A percentile compares a stretch with the other conserved stretches of the same genome.
phyloP scores from a whole-genome alignment of 2,113 vertebrate species.

The Progne subis region DNA sequence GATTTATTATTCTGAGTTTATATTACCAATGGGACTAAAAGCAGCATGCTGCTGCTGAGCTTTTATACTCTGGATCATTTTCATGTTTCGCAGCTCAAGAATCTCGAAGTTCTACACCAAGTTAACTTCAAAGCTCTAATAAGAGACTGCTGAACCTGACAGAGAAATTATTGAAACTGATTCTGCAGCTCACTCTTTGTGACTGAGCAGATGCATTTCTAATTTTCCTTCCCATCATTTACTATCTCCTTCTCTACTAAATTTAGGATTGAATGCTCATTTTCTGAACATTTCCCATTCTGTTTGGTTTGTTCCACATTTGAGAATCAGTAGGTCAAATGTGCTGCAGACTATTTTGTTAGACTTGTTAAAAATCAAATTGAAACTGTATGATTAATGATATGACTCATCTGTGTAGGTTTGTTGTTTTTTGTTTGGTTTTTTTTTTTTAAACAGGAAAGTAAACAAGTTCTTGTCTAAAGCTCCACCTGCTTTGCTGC shows the following conservation, averaged over 20 bases:
- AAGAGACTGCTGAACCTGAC: constrained; percentile 50
- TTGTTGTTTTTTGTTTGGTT: background rate
- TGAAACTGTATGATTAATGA: constrained; percentile 65
- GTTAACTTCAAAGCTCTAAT: constrained; percentile 42
- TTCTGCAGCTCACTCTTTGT: constrained; percentile 55
- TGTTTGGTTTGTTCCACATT: constrained; percentile 67
- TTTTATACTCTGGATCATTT: constrained; percentile 8
- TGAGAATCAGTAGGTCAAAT: constrained; percentile 71
- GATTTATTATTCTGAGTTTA: constrained; percentile 1
- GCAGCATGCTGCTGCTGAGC: background rate
- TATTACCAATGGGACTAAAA: background rate
- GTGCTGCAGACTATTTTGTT: constrained; percentile 65
- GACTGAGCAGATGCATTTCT: constrained; percentile 77
- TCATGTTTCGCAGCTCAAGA: constrained; percentile 5
- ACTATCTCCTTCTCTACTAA: constrained; percentile 68
- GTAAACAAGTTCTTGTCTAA: constrained; percentile 68
- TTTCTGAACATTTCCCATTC: constrained; percentile 75
- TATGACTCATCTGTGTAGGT: constrained; percentile 67
- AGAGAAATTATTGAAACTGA: constrained; percentile 33
- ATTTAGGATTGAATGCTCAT: constrained; percentile 75
- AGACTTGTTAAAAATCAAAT: constrained; percentile 73
- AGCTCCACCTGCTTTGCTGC: constrained; percentile 75
- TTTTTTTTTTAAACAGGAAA: constrained; percentile 54
- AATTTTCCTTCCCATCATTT: constrained; percentile 69
- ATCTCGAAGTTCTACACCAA: constrained; percentile 13